Conservation (phyloP, 2,113 vertebrate species). For the Chloebia gouldiae region DNA sequence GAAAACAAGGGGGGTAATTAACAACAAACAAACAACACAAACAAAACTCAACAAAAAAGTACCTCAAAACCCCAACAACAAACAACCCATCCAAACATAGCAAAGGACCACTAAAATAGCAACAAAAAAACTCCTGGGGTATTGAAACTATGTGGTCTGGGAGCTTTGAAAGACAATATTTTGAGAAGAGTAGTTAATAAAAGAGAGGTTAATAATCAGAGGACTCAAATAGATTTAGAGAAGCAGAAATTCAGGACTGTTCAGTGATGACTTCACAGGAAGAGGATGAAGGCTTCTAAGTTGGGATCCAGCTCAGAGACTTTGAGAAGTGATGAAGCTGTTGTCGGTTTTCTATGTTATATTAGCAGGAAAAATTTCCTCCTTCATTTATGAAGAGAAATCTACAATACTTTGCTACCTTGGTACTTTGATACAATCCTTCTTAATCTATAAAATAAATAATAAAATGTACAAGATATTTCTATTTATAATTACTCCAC, state of each 20-base stretch:
- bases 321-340: not conserved
- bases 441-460: not conserved
- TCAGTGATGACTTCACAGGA: not conserved
- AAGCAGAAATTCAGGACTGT: not conserved
- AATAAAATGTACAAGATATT: not conserved
- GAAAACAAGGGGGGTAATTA: not conserved
- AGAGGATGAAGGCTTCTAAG: not conserved
- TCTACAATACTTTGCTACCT: not conserved
- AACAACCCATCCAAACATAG: not conserved
- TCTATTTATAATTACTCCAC: not conserved
- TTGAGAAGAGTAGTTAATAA: not conserved
- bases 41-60: not conserved
- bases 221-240: not conserved
- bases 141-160: not conserved
- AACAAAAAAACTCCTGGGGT: not conserved
- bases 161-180: not conserved
- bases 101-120: not conserved
- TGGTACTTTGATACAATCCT: not conserved
- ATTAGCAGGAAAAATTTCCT: not conserved
- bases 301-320: not conserved
- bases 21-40: not conserved
- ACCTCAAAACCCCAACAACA: not conserved
- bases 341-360: not conserved
- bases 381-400: not conserved
- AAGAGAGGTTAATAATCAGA: not conserved